A percentile compares a stretch with the other conserved stretches of the same genome.
phyloP scores from a whole-genome alignment of 92 coral and sea anemone genomes.

The Actinostola sp. region DNA sequence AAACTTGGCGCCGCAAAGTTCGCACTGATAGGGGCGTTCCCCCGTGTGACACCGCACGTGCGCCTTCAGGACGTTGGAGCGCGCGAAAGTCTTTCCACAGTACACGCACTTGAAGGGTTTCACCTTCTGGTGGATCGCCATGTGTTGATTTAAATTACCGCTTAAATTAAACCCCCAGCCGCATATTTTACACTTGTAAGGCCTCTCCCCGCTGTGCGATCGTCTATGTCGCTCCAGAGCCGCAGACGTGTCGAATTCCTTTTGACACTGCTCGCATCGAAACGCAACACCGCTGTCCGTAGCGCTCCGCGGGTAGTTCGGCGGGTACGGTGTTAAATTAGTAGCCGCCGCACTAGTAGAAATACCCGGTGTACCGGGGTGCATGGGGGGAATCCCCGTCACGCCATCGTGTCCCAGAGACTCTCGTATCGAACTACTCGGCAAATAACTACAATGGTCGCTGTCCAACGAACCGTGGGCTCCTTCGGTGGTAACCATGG shows the following conservation, averaged over 20 bases:
- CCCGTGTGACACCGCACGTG: slow-evolving; percentile 93
- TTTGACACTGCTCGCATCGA: slow-evolving; percentile 70
- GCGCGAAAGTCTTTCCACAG: slow-evolving; percentile 94
- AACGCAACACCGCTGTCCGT: slow-evolving; percentile 48
- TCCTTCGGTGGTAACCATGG: neutral
- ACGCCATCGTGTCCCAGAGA: slow-evolving; percentile 21
- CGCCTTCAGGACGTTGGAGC: slow-evolving; percentile 89
- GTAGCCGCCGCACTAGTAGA: slow-evolving; percentile 2
- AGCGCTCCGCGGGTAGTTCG: slow-evolving; percentile 26
- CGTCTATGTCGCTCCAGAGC: slow-evolving; percentile 81
- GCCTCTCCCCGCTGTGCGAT: slow-evolving; percentile 84
- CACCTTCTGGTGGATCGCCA: slow-evolving; percentile 90
- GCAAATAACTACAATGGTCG: slow-evolving; percentile 27
- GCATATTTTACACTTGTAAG: slow-evolving; percentile 84
- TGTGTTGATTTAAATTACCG: slow-evolving; percentile 85
- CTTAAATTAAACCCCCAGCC: slow-evolving; percentile 91
- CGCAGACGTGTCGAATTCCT: slow-evolving; percentile 82
- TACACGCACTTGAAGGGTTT: slow-evolving; percentile 91
- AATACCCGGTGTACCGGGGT: slow-evolving; percentile 42
- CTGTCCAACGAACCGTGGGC: slow-evolving; percentile 21
- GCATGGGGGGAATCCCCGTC: slow-evolving; percentile 29
- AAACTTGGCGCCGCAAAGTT: slow-evolving; percentile 85
- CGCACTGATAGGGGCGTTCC: slow-evolving; percentile 87
- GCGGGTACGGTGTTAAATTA: slow-evolving; percentile 48
- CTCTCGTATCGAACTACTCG: slow-evolving; percentile 37